Evolutionary conservation across 2,113 vertebrate species (phyloP).

Genomic region (Scomber japonicus): DNA sequence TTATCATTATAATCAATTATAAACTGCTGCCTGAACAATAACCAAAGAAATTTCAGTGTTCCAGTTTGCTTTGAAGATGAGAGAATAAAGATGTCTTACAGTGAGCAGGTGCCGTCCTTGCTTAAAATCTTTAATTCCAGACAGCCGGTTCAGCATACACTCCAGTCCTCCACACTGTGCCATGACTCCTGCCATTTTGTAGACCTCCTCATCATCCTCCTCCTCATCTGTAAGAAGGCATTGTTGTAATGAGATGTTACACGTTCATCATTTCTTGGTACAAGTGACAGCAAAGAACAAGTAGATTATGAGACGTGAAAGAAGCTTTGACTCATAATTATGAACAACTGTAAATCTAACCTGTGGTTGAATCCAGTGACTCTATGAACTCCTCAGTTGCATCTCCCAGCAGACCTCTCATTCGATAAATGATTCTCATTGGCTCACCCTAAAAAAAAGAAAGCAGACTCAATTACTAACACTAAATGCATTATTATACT

Average conservation of each 20-base stretch:
- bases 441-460: slow-evolving; percentile 91
- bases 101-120: slow-evolving; percentile 97
- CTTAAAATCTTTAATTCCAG: slow-evolving; percentile 98
- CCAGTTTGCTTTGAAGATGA: background rate
- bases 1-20: too few species aligned
- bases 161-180: slow-evolving; percentile 96
- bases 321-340: background rate
- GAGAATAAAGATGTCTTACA: slow-evolving; percentile 82
- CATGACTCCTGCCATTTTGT: slow-evolving; percentile 99
- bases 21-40: too few species aligned
- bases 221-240: slow-evolving; percentile 91
- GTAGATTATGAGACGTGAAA: background rate
- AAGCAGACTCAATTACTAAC: slow-evolving; percentile 2
- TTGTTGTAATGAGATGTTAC: background rate
- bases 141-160: slow-evolving; percentile 96
- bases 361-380: slow-evolving; percentile 97
- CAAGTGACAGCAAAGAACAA: background rate
- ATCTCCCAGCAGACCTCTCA: slow-evolving; percentile 97
- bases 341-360: slow-evolving; percentile 72
- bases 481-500: background rate
- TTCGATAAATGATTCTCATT: slow-evolving; percentile 99
- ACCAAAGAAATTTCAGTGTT: background rate
- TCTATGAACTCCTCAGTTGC: slow-evolving; percentile 99
- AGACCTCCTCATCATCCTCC: slow-evolving; percentile 98
- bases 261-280: background rate